These are phyloP conservation scores for Grantiella picta DNA, from an alignment of 2,113 vertebrate species.

Conservation along the genomic window DNA sequence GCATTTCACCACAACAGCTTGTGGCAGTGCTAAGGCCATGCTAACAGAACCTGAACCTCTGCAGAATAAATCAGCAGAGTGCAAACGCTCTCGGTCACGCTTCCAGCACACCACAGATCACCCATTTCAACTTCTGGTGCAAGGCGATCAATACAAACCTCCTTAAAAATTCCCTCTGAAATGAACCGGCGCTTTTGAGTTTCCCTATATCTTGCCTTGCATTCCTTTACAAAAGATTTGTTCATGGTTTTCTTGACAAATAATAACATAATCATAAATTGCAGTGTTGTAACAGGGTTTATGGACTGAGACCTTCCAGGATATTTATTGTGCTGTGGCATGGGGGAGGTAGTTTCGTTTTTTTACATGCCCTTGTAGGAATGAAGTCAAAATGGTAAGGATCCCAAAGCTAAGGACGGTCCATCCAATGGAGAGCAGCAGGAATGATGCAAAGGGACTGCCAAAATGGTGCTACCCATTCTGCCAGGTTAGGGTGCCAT, in stretches of 20 bases:
- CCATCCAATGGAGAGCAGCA: not conserved
- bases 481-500: not conserved
- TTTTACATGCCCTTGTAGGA: not conserved
- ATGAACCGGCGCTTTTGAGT: not conserved
- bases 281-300: not conserved
- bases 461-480: not conserved
- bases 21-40: accelerated
- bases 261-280: not conserved
- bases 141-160: accelerated
- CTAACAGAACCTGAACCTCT: not conserved
- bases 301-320: not conserved
- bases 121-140: not conserved
- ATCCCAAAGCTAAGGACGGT: not conserved
- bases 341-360: not conserved
- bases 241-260: not conserved
- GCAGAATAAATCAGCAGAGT: not conserved
- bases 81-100: not conserved
- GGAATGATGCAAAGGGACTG: not conserved
- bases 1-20: not conserved
- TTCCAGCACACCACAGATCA: not conserved
- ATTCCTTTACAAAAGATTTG: not conserved
- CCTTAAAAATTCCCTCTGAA: not conserved
- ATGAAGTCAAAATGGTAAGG: not conserved
- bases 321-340: not conserved
- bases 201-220: not conserved